These are phyloP conservation scores for Eilema caniola DNA, from an alignment of 2,888 invertebrate species.

Conservation along the genomic window DNA sequence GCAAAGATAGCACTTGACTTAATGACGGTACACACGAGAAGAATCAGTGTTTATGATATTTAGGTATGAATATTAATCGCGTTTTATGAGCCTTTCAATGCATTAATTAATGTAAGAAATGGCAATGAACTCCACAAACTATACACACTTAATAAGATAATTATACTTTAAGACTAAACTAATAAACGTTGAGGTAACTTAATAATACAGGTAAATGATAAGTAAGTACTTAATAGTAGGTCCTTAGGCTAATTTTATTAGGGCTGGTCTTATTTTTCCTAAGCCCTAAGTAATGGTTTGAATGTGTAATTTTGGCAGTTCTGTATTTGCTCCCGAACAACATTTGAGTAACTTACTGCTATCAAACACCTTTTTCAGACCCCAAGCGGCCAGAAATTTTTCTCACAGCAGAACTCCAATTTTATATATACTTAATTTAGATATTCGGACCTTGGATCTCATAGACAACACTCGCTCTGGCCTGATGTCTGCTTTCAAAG, in stretches of 20 bases:
- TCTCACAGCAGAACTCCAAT: neutral
- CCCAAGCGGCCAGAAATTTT: neutral
- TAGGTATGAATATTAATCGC: neutral
- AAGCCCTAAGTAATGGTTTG: neutral
- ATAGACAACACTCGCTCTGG: neutral
- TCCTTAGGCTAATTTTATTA: too few relatives aligned
- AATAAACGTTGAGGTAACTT: neutral
- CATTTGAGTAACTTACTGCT: too few relatives aligned
- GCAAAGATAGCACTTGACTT: conserved; percentile 1
- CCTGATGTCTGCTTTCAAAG: neutral
- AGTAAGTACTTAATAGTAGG: neutral
- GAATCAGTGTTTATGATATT: neutral
- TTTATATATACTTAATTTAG: too few relatives aligned
- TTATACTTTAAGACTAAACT: neutral
- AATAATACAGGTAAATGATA: neutral
- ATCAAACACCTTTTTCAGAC: neutral
- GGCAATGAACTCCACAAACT: neutral
- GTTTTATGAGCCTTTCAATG: conserved; percentile 3
- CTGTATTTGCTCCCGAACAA: too few relatives aligned
- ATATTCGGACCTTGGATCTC: neutral
- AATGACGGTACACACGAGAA: conserved; percentile 2
- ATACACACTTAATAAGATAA: neutral
- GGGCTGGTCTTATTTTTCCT: neutral
- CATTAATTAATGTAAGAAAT: conserved; percentile 21
- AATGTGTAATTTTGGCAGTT: neutral